Conservation (phyloP, 2,797 vertebrate species). For the Mustela erminea region DNA sequence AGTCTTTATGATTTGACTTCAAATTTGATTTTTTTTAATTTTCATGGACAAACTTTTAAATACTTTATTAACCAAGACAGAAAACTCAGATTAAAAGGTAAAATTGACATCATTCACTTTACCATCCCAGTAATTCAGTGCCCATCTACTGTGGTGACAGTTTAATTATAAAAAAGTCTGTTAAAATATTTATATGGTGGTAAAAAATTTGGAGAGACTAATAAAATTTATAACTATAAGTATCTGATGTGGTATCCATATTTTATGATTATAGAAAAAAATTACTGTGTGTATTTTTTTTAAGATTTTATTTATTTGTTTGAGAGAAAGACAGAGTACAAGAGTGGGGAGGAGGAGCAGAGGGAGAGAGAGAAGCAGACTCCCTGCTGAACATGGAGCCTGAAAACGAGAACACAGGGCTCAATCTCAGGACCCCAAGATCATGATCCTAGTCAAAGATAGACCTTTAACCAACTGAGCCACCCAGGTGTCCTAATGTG, state of each 20-base stretch:
- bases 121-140: background rate
- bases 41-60: background rate
- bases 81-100: slow-evolving; percentile 28
- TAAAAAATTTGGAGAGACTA: background rate
- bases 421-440: background rate
- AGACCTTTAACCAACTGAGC: background rate
- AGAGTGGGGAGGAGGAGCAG: background rate
- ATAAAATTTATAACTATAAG: background rate
- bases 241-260: background rate
- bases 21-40: background rate
- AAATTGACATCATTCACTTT: background rate
- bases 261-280: background rate
- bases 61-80: background rate
- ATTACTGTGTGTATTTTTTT: background rate
- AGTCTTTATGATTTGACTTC: background rate
- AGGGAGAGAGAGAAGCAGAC: background rate
- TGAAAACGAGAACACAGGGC: background rate
- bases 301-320: background rate
- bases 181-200: background rate
- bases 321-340: background rate
- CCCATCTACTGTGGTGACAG: background rate
- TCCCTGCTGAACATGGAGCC: background rate
- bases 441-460: background rate
- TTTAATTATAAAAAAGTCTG: background rate
- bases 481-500: background rate